A percentile compares a stretch with the other conserved stretches of the same genome.
These are phyloP conservation scores for Peucedramus taeniatus DNA, from an alignment of 2,113 vertebrate genomes.

Conservation along the genomic window DNA sequence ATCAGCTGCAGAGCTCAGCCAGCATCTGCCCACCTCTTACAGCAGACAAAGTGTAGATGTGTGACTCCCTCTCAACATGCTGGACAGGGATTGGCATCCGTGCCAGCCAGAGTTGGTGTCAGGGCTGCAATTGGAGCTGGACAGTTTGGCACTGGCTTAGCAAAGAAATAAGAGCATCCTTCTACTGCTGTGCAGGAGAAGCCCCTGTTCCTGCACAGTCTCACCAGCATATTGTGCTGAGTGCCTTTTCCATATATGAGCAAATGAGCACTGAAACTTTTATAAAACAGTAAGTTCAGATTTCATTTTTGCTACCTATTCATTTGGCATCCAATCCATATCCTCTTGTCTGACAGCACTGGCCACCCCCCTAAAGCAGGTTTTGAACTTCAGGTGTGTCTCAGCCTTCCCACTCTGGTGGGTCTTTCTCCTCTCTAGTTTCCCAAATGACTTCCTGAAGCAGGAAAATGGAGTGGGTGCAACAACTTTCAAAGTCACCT, in stretches of 20 bases:
- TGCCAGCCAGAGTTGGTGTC: accelerated
- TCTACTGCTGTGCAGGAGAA: neutral
- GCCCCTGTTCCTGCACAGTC: neutral
- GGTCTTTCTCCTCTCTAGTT: neutral
- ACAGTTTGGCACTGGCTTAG: neutral
- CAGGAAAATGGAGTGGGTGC: neutral
- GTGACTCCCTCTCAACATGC: neutral
- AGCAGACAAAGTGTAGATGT: accelerated
- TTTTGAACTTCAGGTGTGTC: neutral
- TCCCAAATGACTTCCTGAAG: neutral
- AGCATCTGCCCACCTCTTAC: neutral
- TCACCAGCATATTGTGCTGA: neutral
- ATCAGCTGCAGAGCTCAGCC: neutral
- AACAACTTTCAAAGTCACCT: neutral
- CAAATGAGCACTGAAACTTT: neutral
- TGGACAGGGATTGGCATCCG: neutral
- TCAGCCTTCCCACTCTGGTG: neutral
- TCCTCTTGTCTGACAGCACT: neutral
- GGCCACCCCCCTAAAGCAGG: neutral
- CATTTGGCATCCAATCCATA: neutral
- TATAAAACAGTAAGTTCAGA: neutral
- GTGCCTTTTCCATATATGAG: neutral
- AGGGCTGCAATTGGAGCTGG: neutral
- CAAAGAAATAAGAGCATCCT: neutral
- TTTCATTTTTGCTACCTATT: neutral